Evolutionary conservation across 2,113 vertebrate species (phyloP).

Genomic region (Bos indicus): DNA sequence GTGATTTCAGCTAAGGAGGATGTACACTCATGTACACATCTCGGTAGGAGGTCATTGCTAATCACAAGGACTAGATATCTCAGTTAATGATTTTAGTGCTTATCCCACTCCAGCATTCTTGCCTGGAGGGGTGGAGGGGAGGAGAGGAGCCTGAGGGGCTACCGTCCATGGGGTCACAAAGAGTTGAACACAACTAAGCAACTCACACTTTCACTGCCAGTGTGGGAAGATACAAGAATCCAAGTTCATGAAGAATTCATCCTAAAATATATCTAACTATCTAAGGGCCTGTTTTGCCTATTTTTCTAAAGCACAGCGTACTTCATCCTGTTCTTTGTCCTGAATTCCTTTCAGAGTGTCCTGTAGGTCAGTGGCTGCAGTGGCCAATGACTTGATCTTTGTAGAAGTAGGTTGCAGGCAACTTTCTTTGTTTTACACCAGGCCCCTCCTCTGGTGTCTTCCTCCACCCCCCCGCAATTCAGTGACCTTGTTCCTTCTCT

Average conservation of each 20-base stretch:
- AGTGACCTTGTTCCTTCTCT: not conserved
- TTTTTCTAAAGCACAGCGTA: not conserved
- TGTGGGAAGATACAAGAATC: not conserved
- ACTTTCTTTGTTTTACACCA: not conserved
- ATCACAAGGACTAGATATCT: not conserved
- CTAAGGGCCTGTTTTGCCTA: not conserved
- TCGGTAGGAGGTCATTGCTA: not conserved
- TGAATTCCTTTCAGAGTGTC: not conserved
- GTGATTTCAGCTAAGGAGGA: not conserved
- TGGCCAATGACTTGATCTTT: not conserved
- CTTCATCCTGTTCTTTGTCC: not conserved
- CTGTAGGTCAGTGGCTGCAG: not conserved
- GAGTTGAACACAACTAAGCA: not conserved
- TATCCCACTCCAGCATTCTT: not conserved
- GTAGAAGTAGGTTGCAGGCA: not conserved
- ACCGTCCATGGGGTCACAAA: not conserved
- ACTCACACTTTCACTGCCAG: not conserved
- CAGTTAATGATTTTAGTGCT: not conserved
- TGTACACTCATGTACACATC: not conserved
- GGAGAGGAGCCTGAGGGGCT: not conserved
- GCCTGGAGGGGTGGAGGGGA: not conserved
- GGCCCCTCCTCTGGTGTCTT: not conserved
- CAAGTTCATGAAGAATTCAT: not conserved
- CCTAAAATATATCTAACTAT: not conserved
- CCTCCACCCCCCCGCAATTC: not conserved